Conservation (phyloP, 2,797 vertebrate genomes). For the Garrulus glandarius region DNA sequence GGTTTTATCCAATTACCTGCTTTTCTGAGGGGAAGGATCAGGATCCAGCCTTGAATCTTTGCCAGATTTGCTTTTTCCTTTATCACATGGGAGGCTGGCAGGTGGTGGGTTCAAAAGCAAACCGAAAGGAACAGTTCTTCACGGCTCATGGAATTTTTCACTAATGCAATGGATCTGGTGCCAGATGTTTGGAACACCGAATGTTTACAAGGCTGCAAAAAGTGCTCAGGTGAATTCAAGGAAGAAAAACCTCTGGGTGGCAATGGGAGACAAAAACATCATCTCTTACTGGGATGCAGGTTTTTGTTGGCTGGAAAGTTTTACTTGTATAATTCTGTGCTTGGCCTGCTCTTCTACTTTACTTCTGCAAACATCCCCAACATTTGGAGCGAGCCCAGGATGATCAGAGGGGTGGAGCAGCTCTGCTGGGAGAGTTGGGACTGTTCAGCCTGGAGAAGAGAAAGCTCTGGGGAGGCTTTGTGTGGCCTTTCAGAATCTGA, state of each 20-base stretch:
- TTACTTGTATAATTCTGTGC: not conserved
- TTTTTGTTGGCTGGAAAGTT: not conserved
- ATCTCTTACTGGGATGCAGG: not conserved
- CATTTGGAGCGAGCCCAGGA: fast-evolving
- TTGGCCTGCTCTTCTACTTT: not conserved
- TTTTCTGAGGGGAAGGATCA: not conserved
- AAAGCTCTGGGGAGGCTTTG: not conserved
- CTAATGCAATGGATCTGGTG: fast-evolving
- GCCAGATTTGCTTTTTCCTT: not conserved
- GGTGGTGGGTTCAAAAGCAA: not conserved
- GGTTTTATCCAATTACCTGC: not conserved
- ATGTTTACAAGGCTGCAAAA: not conserved
- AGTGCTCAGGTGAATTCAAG: not conserved
- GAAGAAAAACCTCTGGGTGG: not conserved
- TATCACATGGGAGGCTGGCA: not conserved
- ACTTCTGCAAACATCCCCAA: not conserved
- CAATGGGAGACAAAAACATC: not conserved
- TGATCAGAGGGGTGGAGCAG: not conserved
- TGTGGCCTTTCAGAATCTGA: not conserved
- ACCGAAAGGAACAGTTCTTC: not conserved
- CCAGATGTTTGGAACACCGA: not conserved
- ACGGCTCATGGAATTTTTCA: fast-evolving
- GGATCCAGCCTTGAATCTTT: not conserved
- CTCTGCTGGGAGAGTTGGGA: not conserved
- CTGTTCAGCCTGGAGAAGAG: not conserved